Evolutionary conservation across 2,888 invertebrate species (phyloP).

Genomic region (Cactoblastis cactorum): DNA sequence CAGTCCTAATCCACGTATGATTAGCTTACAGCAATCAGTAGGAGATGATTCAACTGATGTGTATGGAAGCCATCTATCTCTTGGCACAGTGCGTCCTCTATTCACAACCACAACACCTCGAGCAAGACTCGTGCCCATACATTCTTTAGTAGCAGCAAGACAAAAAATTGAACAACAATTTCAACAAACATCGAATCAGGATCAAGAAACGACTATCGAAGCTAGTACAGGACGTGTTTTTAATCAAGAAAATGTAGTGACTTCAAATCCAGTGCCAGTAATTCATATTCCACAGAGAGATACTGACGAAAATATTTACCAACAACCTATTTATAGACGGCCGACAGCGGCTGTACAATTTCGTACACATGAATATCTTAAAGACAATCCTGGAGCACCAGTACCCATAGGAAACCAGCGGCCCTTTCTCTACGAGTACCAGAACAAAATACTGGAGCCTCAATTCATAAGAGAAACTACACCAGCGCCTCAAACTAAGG

Average conservation of each 20-base stretch:
- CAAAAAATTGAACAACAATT: constrained; percentile 71
- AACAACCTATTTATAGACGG: constrained; percentile 60
- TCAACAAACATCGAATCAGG: constrained; percentile 51
- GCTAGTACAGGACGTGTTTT: constrained; percentile 75
- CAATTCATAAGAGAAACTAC: constrained; percentile 56
- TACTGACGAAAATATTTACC: constrained; percentile 55
- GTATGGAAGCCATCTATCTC: constrained; percentile 82
- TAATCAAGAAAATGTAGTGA: constrained; percentile 67
- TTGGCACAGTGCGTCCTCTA: constrained; percentile 82
- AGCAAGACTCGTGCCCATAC: constrained; percentile 76
- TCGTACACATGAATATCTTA: constrained; percentile 67
- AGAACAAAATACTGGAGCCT: constrained; percentile 69
- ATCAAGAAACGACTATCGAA: constrained; percentile 69
- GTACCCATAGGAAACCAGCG: constrained; percentile 74
- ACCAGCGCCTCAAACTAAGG: constrained; percentile 42
- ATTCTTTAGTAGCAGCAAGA: constrained; percentile 68
- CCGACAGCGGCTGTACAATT: constrained; percentile 59
- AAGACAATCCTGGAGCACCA: constrained; percentile 70
- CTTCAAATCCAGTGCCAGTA: constrained; percentile 75
- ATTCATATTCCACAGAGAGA: constrained; percentile 74
- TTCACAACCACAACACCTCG: constrained; percentile 82
- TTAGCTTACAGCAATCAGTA: constrained; percentile 78
- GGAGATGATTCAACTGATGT: constrained; percentile 84
- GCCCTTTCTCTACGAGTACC: constrained; percentile 71
- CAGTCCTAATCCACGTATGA: constrained; percentile 76